Conservation (phyloP, 1,140 invertebrate species). For the Drosophila repleta region DNA sequence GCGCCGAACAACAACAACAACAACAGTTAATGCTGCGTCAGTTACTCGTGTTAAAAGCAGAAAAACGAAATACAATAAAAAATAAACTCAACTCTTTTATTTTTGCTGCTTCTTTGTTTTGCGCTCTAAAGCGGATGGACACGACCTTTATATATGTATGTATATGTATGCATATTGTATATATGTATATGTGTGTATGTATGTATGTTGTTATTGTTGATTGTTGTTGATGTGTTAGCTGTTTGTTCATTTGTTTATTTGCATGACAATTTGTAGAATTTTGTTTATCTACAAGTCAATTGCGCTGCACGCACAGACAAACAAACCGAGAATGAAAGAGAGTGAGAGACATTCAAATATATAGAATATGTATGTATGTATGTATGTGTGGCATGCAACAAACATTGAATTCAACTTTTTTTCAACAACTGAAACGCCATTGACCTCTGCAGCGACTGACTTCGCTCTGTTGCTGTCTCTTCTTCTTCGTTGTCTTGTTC, state of each 20-base stretch:
- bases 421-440: conserved; percentile 29
- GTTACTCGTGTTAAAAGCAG: conserved; percentile 27
- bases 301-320: conserved; percentile 23
- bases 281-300: conserved; percentile 62
- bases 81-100: conserved; percentile 26
- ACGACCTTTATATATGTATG: conserved; percentile 35
- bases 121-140: conserved; percentile 34
- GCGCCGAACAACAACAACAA: no score
- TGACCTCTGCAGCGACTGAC: conserved; percentile 45
- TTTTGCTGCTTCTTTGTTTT: conserved; percentile 36
- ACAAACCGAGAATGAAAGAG: no score
- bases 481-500: conserved; percentile 22
- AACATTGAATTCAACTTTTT: conserved; percentile 33
- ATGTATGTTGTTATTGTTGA: conserved; percentile 42
- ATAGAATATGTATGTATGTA: neutral
- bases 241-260: conserved; percentile 64
- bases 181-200: conserved; percentile 8
- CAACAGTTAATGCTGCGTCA: conserved; percentile 40
- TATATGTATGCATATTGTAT: conserved; percentile 5
- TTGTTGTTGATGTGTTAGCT: conserved; percentile 23
- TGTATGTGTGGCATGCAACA: conserved; percentile 32
- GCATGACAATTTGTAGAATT: conserved; percentile 56
- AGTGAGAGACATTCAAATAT: neutral
- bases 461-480: neutral
- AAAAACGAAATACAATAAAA: conserved; percentile 30